These are phyloP conservation scores for Forbesichthys agassizii DNA, from an alignment of 2,113 vertebrate species.

Conservation along the genomic window DNA sequence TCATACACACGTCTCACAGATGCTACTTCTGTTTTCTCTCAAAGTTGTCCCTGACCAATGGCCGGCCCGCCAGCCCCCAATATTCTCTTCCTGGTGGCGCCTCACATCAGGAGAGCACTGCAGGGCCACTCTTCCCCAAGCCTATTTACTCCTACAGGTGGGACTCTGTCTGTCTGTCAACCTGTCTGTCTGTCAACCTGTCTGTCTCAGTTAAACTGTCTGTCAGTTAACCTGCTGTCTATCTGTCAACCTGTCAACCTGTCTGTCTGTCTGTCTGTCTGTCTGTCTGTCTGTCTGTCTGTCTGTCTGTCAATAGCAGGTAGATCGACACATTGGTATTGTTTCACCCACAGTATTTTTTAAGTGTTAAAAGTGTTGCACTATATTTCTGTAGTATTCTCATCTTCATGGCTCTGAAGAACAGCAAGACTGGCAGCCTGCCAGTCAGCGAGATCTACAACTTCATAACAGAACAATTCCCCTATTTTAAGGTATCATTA, in stretches of 20 bases:
- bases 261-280: background rate
- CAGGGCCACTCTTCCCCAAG: conserved; percentile 88
- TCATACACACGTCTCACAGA: background rate
- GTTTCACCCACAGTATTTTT: background rate
- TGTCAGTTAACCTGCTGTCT: background rate
- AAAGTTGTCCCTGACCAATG: conserved; percentile 75
- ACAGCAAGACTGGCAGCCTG: conserved; percentile 94
- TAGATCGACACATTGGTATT: background rate
- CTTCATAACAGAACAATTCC: conserved; percentile 98
- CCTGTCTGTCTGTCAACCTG: background rate
- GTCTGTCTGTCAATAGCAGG: background rate
- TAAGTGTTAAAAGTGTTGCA: background rate
- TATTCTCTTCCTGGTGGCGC: conserved; percentile 78
- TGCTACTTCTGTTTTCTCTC: conserved; percentile 76
- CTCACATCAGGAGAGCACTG: conserved; percentile 69
- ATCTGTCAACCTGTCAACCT: background rate
- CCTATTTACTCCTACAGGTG: conserved; percentile 99
- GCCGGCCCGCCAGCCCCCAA: conserved; percentile 75
- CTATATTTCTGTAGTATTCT: conserved; percentile 84
- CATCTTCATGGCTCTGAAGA: conserved; percentile 98
- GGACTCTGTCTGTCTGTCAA: background rate
- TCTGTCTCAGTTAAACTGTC: background rate
- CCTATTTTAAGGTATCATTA: conserved; percentile 93
- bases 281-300: background rate
- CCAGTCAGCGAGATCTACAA: conserved; percentile 99